phyloP scores from a whole-genome alignment of 2,113 vertebrate genomes.

The Zosterops borbonicus region DNA sequence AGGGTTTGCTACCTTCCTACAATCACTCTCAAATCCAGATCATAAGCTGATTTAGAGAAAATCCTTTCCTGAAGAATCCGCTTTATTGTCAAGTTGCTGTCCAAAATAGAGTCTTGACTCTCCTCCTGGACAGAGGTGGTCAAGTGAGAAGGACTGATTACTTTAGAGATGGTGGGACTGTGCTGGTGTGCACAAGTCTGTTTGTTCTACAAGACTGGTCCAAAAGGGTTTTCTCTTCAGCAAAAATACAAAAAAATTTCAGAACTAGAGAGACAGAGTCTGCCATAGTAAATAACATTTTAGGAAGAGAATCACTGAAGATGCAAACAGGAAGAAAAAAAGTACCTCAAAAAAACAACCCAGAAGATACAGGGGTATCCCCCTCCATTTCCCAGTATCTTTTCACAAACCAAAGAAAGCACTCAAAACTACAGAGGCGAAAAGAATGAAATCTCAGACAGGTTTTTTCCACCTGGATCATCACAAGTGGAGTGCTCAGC shows the following conservation, averaged over 20 bases:
- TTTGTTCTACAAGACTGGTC: neutral
- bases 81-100: neutral
- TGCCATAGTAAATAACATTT: neutral
- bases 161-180: neutral
- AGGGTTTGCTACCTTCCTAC: neutral
- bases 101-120: accelerated
- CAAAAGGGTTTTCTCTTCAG: neutral
- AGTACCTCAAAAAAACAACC: neutral
- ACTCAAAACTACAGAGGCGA: neutral
- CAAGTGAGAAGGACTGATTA: neutral
- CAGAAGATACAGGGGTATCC: neutral
- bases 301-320: neutral
- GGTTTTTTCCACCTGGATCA: neutral
- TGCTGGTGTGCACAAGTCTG: neutral
- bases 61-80: neutral
- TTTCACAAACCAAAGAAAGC: neutral
- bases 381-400: neutral
- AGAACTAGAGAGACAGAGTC: neutral
- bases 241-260: neutral
- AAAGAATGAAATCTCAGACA: neutral
- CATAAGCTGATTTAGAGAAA: neutral
- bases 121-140: neutral
- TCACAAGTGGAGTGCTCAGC: neutral
- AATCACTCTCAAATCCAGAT: neutral
- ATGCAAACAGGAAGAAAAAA: neutral